Base-by-base conservation (phyloP, 2,113 vertebrate genomes). In the Corapipo altera region DNA sequence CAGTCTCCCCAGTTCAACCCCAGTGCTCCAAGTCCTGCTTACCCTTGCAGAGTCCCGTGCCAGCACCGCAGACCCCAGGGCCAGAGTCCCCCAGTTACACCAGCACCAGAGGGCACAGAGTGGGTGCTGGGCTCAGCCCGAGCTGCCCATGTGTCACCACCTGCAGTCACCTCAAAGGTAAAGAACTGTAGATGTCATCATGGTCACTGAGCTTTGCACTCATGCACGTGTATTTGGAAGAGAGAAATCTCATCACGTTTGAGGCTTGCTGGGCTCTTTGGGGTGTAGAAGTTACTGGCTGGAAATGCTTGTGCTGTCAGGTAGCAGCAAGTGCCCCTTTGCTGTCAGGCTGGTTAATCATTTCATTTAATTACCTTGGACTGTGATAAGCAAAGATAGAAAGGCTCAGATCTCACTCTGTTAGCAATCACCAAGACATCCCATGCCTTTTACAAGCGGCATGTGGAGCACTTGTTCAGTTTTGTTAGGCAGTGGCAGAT, bases 351-450 rank as follows among this genome's bases (percentile, higher is more conserved):
- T 93, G 72, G 91, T 96, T 96, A 95, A 94, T 93, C 0, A 84
- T 95, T 96, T 62, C 30, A 58, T 90, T 91, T 92, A 78, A 94
- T 89, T 92, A 75, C 66, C 41, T 46, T 64, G 69, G 57, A 62
- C 91, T 91, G 80, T 69, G 92, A 91, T 84, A 96, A 89, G 72
- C 54, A 70, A 80, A 73, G 72, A 91, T 65, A 91, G 46, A 39
- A 80, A 74, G 57, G 48, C 77, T 67, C 67, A 81, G 46, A 94
- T 85, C 66, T 51, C 61, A n/a, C 46, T 78, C 76, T 62, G 72
- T 70, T 52, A 94, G 70, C 79, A 66, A 12, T 94, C 81, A 37
- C 77, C 57, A 30, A 57, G 75, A 89, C 0, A 2, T 51, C 58
- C 73, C 2, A 4, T 70, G 66, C 83, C 74, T 95, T 79, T 67